Conservation (phyloP, 2,888 invertebrate species). For the Mesorhabditis sp. region DNA sequence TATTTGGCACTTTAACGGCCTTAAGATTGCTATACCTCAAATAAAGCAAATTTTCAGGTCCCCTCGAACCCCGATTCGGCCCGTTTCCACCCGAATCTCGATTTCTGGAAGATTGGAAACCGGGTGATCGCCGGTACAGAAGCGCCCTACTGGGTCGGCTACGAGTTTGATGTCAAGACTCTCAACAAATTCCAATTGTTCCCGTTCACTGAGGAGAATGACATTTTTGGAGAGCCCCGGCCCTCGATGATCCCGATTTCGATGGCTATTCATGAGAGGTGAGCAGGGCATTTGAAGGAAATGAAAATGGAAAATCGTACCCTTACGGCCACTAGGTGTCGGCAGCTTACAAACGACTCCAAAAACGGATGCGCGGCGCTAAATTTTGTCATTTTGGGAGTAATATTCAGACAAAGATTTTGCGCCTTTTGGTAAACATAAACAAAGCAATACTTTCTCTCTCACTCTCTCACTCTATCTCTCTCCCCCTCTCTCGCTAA, state of each 20-base stretch:
- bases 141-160: slow-evolving; percentile 57
- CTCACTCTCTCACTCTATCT: no score
- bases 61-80: slow-evolving; percentile 42
- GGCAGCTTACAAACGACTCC: no score
- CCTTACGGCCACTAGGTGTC: no score
- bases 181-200: slow-evolving; percentile 55
- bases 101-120: slow-evolving; percentile 56
- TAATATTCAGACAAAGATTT: no score
- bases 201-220: slow-evolving; percentile 55
- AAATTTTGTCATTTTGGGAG: no score
- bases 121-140: slow-evolving; percentile 54
- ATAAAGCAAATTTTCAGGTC: slow-evolving; percentile 17
- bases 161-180: slow-evolving; percentile 52
- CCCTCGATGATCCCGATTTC: slow-evolving; percentile 55
- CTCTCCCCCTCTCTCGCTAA: no score
- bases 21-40: neutral
- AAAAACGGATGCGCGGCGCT: no score
- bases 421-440: no score
- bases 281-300: neutral
- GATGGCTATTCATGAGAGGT: slow-evolving; percentile 56
- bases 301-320: no score
- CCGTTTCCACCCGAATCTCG: slow-evolving; percentile 56
- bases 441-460: no score
- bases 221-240: slow-evolving; percentile 49
- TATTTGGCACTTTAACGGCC: neutral